These are phyloP conservation scores for Euclidia mi DNA, from an alignment of 2,888 invertebrate species.

Conservation along the genomic window DNA sequence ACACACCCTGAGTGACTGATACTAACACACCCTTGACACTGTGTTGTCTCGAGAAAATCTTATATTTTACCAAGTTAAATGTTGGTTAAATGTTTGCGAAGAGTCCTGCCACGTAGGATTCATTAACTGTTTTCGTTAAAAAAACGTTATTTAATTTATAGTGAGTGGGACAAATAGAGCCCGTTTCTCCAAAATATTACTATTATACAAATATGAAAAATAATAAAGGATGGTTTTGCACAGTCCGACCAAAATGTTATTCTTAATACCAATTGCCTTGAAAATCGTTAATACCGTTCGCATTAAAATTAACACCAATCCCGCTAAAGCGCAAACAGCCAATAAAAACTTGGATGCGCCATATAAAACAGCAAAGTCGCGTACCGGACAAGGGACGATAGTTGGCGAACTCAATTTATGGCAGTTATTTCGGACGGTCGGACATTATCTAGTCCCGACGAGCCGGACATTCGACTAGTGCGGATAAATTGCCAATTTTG, in stretches of 20 bases:
- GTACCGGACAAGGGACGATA: constrained; percentile 59
- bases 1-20: constrained; percentile 8
- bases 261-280: too few relatives aligned
- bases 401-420: constrained; percentile 80
- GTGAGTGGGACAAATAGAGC: too few relatives aligned
- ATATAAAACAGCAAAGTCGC: constrained; percentile 53
- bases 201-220: too few relatives aligned
- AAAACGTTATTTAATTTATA: too few relatives aligned
- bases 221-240: too few relatives aligned
- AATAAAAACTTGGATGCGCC: constrained; percentile 39
- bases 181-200: too few relatives aligned
- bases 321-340: constrained; percentile 9
- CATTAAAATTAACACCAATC: not conserved
- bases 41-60: not conserved
- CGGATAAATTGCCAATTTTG: constrained; percentile 84
- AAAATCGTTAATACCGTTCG: too few relatives aligned
- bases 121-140: too few relatives aligned
- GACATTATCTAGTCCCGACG: constrained; percentile 73
- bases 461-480: constrained; percentile 54
- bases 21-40: not conserved
- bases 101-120: too few relatives aligned
- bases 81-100: too few relatives aligned
- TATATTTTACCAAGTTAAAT: not conserved
- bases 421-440: constrained; percentile 74
- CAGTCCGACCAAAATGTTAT: not conserved